phyloP scores from a whole-genome alignment of 2,113 vertebrate genomes.

The Hydrochoerus hydrochaeris region DNA sequence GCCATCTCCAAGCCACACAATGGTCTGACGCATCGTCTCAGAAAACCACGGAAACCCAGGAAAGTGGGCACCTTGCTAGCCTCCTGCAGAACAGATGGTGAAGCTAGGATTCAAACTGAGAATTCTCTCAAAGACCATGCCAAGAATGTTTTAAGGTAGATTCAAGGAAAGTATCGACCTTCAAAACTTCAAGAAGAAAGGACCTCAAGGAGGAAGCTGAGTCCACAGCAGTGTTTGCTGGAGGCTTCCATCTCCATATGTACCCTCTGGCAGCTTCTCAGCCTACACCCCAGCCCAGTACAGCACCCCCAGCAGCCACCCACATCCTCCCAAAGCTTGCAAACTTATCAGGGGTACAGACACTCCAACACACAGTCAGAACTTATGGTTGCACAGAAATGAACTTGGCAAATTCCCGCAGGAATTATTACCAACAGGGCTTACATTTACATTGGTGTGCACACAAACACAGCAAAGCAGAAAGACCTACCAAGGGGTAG shows the following conservation, averaged over 20 bases:
- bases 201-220: not conserved
- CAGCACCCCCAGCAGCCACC: not conserved
- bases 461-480: not conserved
- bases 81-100: not conserved
- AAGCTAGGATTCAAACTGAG: not conserved
- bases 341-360: not conserved
- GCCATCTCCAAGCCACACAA: not conserved
- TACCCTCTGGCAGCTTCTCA: not conserved
- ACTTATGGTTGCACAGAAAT: rapidly evolving
- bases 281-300: not conserved
- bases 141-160: slow-evolving; percentile 19
- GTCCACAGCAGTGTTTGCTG: not conserved
- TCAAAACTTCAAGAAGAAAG: not conserved
- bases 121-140: not conserved
- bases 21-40: not conserved
- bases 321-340: not conserved
- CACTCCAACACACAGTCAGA: not conserved
- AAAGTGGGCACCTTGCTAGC: not conserved
- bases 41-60: not conserved
- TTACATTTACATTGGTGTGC: too few species aligned
- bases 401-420: not conserved
- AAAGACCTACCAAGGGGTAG: not conserved
- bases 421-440: not conserved
- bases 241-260: not conserved
- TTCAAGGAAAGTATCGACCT: not conserved